Evolutionary conservation across 2,113 vertebrate species (phyloP).

Genomic region (Rhagologus leucostigma): DNA sequence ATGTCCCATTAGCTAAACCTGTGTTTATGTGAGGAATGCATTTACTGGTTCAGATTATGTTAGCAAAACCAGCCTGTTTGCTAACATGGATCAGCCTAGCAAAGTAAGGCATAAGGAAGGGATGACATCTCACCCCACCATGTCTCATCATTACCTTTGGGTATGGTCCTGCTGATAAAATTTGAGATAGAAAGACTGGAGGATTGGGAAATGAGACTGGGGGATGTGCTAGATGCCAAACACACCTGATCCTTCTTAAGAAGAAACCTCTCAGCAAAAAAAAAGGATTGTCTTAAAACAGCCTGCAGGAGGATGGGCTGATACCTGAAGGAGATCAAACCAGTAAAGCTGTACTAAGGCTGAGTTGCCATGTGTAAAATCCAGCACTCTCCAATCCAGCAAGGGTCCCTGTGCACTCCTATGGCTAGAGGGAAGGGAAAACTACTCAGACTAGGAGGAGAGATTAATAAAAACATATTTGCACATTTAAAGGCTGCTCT

Average conservation of each 20-base stretch:
- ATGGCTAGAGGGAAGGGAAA: background rate
- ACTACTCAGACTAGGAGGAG: background rate
- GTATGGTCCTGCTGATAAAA: background rate
- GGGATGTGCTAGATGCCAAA: background rate
- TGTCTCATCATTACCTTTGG: background rate
- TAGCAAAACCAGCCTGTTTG: background rate
- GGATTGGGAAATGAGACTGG: background rate
- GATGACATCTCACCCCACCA: background rate
- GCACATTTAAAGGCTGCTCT: background rate
- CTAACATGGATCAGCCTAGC: background rate
- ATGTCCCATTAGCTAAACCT: background rate
- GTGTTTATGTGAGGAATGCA: background rate
- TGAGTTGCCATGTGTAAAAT: slow-evolving; percentile 7
- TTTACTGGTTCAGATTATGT: background rate
- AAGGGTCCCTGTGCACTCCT: background rate
- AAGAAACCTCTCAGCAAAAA: background rate
- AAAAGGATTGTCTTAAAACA: background rate
- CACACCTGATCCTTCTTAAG: slow-evolving; percentile 5
- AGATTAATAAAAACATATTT: background rate
- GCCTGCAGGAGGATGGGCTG: background rate
- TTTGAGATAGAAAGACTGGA: background rate
- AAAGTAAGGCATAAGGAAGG: background rate
- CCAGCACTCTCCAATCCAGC: background rate
- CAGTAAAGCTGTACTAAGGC: background rate
- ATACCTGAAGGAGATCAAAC: slow-evolving; percentile 21